These are phyloP conservation scores for Myripristis jacobus DNA, from an alignment of 2,797 vertebrate genomes.

Conservation along the genomic window DNA sequence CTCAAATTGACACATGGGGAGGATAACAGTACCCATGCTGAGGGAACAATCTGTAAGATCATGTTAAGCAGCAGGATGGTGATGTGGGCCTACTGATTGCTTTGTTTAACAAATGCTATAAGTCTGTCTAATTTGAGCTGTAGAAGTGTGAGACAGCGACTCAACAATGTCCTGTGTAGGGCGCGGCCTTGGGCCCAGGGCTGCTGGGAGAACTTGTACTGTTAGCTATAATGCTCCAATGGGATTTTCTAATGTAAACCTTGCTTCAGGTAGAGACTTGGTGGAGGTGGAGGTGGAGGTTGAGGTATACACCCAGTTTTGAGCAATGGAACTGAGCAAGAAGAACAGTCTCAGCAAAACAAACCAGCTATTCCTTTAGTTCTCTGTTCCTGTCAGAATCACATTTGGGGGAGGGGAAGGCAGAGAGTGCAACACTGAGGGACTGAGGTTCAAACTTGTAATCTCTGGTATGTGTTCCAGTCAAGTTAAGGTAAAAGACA, in stretches of 20 bases:
- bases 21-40: neutral
- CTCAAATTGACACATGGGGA: neutral
- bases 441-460: conserved; percentile 13
- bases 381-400: conserved; percentile 1
- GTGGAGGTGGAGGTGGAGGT: conserved; percentile 5
- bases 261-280: conserved; percentile 23
- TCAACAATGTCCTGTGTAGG: conserved; percentile 15
- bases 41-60: neutral
- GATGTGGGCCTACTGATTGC: neutral
- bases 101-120: conserved; percentile 10
- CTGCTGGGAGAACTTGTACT: conserved; percentile 25
- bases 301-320: neutral
- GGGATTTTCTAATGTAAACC: conserved; percentile 41
- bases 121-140: conserved; percentile 2
- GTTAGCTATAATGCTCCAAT: conserved; percentile 25
- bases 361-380: conserved; percentile 1
- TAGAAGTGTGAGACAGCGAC: conserved; percentile 14
- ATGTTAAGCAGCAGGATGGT: conserved; percentile 1
- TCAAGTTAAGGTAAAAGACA: conserved; percentile 34
- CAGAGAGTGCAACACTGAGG: neutral
- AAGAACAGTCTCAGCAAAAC: conserved; percentile 4
- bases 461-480: conserved; percentile 41
- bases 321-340: conserved; percentile 1
- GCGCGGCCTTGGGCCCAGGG: neutral
- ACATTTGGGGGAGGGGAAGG: neutral